Percentiles rank a stretch among this genome's conserved stretches.
Conservation (phyloP, 2,888 invertebrate species). For the Didymodactylos carnosus region DNA sequence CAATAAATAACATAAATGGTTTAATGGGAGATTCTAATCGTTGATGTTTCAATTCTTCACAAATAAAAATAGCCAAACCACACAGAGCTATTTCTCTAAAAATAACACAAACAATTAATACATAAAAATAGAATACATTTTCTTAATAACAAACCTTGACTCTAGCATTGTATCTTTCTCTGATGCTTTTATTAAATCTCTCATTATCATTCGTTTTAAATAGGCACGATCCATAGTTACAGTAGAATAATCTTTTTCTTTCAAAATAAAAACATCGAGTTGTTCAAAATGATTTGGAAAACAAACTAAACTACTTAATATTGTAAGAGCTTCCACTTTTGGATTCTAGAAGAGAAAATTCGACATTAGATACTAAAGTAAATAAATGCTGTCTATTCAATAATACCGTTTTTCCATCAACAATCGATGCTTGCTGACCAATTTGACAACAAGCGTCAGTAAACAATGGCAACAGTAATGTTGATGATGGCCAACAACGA, state of each 20-base stretch:
- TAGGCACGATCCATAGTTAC: background rate
- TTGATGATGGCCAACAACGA: slow-evolving; percentile 4
- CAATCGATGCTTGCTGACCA: background rate
- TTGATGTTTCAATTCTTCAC: slow-evolving; percentile 1
- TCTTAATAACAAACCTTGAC: background rate
- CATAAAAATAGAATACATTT: no score
- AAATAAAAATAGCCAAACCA: background rate
- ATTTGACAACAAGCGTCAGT: slow-evolving; percentile 1
- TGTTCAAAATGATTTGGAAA: slow-evolving; percentile 48
- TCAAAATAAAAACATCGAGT: background rate
- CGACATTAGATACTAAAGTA: slow-evolving; percentile 17
- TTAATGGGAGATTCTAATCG: background rate
- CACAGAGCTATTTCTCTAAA: background rate
- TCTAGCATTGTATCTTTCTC: background rate
- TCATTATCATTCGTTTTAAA: background rate
- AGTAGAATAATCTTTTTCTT: background rate
- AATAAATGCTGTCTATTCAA: background rate
- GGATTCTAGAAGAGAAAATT: slow-evolving; percentile 44
- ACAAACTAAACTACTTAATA: slow-evolving; percentile 64
- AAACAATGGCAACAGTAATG: background rate
- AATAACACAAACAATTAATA: background rate
- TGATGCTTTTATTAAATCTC: background rate
- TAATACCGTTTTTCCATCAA: background rate
- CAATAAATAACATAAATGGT: background rate
- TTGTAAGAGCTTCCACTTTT: slow-evolving; percentile 67